Conservation (phyloP, 2,797 vertebrate species). For the Hippoglossus hippoglossus region DNA sequence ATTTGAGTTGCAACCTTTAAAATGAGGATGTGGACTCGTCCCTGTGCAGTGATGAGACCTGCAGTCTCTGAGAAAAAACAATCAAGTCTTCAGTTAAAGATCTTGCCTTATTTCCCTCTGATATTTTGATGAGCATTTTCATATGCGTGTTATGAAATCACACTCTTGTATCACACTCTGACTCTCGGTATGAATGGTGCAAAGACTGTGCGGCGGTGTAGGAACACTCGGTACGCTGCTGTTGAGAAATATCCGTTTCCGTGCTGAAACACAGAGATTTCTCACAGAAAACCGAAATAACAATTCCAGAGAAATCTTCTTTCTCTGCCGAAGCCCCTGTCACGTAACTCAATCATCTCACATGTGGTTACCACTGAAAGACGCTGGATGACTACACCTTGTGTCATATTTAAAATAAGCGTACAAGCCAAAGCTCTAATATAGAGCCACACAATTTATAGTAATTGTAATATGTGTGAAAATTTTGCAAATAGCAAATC, state of each 20-base stretch:
- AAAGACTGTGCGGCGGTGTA: not conserved
- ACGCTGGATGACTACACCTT: slow-evolving; percentile 48
- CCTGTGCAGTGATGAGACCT: too few relatives aligned
- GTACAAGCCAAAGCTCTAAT: not conserved
- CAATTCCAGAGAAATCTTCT: not conserved
- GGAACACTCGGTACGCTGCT: not conserved
- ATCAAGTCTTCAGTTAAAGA: not conserved
- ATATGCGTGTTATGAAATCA: too few relatives aligned
- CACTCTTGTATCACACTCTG: too few relatives aligned
- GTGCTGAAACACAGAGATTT: slow-evolving; percentile 7
- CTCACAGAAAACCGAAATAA: not conserved
- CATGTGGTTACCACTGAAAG: slow-evolving; percentile 65
- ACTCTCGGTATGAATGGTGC: slow-evolving; percentile 14
- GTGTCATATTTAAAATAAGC: slow-evolving; percentile 43
- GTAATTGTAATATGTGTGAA: too few relatives aligned
- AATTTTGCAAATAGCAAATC: too few relatives aligned
- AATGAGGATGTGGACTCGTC: too few relatives aligned
- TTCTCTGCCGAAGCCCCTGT: slow-evolving; percentile 15
- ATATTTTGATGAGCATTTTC: too few relatives aligned
- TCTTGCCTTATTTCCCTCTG: not conserved
- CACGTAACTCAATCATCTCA: slow-evolving; percentile 9
- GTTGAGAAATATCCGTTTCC: slow-evolving; percentile 37
- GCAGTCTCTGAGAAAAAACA: too few relatives aligned
- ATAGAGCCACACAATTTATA: not conserved
- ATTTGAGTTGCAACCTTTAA: too few relatives aligned